Evolutionary conservation across 2,888 invertebrate genomes (phyloP).

Genomic region (Agriotes lineatus): DNA sequence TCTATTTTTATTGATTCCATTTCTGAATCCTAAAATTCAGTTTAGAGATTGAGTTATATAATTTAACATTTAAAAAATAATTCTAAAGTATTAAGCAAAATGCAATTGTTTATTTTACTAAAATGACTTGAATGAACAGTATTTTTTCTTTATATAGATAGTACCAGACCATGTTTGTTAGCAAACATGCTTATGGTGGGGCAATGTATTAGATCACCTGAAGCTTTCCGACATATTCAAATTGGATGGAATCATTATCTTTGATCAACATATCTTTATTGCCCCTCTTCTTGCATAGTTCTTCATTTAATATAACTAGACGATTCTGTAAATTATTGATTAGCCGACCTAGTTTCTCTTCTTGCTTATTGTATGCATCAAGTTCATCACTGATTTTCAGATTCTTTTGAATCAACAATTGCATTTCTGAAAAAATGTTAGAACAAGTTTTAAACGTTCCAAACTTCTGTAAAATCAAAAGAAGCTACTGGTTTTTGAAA

Average conservation of each 20-base stretch:
- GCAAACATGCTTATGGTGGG: too few species aligned
- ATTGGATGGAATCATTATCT: slow-evolving; percentile 69
- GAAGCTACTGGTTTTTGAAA: too few species aligned
- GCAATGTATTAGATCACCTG: slow-evolving; percentile 63
- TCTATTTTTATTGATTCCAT: slow-evolving; percentile 75
- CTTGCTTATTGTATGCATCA: slow-evolving; percentile 70
- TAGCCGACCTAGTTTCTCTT: slow-evolving; percentile 70
- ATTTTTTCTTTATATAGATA: too few species aligned
- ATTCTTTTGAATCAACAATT: slow-evolving; percentile 81
- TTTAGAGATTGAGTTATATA: too few species aligned
- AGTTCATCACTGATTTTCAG: slow-evolving; percentile 77
- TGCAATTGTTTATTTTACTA: too few species aligned
- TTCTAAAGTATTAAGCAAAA: too few species aligned
- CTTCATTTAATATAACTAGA: slow-evolving; percentile 71
- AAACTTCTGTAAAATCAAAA: too few species aligned
- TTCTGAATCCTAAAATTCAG: slow-evolving; percentile 81
- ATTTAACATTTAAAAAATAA: too few species aligned
- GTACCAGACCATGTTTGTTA: too few species aligned
- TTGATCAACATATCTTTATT: slow-evolving; percentile 69
- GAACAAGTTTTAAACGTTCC: too few species aligned
- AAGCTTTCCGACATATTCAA: slow-evolving; percentile 68
- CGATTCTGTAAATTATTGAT: slow-evolving; percentile 74
- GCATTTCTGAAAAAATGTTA: slow-evolving; percentile 66
- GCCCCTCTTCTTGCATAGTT: slow-evolving; percentile 70
- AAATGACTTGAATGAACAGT: too few species aligned